Evolutionary conservation across 2,113 vertebrate genomes (phyloP).

Genomic region (Lasiurus borealis): DNA sequence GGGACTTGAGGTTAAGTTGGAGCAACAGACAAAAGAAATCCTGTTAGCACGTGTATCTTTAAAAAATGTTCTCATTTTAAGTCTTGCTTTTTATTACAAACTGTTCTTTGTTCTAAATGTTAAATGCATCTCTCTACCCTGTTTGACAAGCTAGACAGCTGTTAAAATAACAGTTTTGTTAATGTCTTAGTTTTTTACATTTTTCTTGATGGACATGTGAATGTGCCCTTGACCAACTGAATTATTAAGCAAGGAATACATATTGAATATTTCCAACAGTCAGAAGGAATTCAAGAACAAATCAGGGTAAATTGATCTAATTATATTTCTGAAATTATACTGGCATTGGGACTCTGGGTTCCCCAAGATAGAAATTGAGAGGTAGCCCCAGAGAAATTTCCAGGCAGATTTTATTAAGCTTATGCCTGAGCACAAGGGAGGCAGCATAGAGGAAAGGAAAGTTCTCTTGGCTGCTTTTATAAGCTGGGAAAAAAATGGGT

Average conservation of each 20-base stretch:
- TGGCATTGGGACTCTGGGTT: not conserved
- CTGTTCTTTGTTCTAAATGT: conserved; percentile 26
- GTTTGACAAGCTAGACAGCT: conserved; percentile 13
- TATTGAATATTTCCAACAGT: conserved; percentile 7
- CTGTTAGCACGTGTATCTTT: not conserved
- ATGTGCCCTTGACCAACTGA: not conserved
- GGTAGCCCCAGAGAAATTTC: not conserved
- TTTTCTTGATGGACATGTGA: not conserved
- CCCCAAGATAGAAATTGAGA: not conserved
- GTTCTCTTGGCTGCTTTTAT: not conserved
- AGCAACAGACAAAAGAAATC: not conserved
- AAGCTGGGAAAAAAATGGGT: not conserved
- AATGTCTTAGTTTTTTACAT: conserved; percentile 5
- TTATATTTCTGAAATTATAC: not conserved
- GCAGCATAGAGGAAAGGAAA: not conserved
- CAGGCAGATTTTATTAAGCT: not conserved
- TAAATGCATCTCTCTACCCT: not conserved
- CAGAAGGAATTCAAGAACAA: conserved; percentile 20
- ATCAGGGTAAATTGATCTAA: not conserved
- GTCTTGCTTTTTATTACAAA: conserved; percentile 42
- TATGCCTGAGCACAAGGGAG: not conserved
- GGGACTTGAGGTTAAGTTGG: conserved; percentile 14
- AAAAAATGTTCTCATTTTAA: conserved; percentile 11
- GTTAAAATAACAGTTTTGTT: conserved; percentile 36
- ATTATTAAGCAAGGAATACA: not conserved